These are phyloP conservation scores for Pimephales promelas DNA, from an alignment of 2,113 vertebrate species.

Conservation along the genomic window DNA sequence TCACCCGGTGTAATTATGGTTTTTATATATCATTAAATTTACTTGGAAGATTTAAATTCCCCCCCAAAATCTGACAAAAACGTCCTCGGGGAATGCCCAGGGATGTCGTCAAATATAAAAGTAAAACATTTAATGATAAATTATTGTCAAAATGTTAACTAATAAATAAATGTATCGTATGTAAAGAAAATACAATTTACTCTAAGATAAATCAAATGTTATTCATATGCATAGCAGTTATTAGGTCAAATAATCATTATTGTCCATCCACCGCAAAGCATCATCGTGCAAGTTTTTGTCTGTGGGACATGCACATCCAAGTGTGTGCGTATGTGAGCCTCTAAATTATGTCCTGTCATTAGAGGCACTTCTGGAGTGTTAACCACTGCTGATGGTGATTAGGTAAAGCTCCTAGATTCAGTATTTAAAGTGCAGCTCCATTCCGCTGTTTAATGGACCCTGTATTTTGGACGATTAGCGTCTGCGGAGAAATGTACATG, in stretches of 20 bases:
- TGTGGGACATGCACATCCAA: neutral
- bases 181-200: too few species aligned
- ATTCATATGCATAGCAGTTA: neutral
- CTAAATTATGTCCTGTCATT: constrained; percentile 49
- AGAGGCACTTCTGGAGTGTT: constrained; percentile 45
- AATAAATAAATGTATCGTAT: too few species aligned
- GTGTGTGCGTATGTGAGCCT: constrained; percentile 36
- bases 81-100: too few species aligned
- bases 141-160: too few species aligned
- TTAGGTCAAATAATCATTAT: neutral
- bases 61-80: neutral
- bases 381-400: constrained; percentile 45
- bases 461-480: constrained; percentile 70
- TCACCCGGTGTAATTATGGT: neutral
- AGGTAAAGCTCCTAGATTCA: constrained; percentile 43
- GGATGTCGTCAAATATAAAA: too few species aligned
- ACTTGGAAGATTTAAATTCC: too few species aligned
- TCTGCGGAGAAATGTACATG: constrained; percentile 72
- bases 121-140: too few species aligned
- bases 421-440: constrained; percentile 45
- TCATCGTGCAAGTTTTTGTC: constrained; percentile 16
- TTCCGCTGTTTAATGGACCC: constrained; percentile 67
- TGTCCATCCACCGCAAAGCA: too few species aligned
- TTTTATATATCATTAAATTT: neutral
- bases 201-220: too few species aligned